A percentile compares a stretch with the other conserved stretches of the same genome.
Evolutionary conservation across 1,140 invertebrate genomes (phyloP).

Genomic region (Papilio polyxenes): DNA sequence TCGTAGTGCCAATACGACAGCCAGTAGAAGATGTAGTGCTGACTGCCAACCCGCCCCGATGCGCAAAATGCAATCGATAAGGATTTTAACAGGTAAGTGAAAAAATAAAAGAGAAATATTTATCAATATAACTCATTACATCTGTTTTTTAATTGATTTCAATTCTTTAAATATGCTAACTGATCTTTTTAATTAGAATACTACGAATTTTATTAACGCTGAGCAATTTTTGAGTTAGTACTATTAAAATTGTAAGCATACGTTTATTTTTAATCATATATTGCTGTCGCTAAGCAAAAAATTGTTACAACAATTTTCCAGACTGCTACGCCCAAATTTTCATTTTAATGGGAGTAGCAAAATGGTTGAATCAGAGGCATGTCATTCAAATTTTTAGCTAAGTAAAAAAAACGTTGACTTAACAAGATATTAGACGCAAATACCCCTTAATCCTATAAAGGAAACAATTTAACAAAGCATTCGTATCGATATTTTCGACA

Average conservation of each 20-base stretch:
- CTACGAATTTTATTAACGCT: neutral
- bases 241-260: neutral
- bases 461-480: conserved; percentile 28
- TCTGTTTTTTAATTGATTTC: neutral
- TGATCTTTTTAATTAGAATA: neutral
- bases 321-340: neutral
- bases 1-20: conserved; percentile 37
- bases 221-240: neutral
- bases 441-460: conserved; percentile 21
- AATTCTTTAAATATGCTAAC: no score
- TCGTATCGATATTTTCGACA: conserved; percentile 28
- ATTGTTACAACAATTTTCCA: neutral
- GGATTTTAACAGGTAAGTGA: conserved; percentile 13
- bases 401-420: neutral
- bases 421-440: conserved; percentile 13
- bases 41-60: neutral
- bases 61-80: conserved; percentile 15
- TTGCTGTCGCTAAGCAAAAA: neutral
- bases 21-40: conserved; percentile 12
- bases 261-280: neutral
- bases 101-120: conserved; percentile 4
- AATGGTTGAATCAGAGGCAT: neutral
- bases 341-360: neutral
- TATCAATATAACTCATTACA: neutral
- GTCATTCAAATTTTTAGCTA: neutral